A percentile compares a stretch with the other conserved stretches of the same genome.
Conservation (phyloP, 2,888 invertebrate genomes). For the Shargacucullia verbasci region DNA sequence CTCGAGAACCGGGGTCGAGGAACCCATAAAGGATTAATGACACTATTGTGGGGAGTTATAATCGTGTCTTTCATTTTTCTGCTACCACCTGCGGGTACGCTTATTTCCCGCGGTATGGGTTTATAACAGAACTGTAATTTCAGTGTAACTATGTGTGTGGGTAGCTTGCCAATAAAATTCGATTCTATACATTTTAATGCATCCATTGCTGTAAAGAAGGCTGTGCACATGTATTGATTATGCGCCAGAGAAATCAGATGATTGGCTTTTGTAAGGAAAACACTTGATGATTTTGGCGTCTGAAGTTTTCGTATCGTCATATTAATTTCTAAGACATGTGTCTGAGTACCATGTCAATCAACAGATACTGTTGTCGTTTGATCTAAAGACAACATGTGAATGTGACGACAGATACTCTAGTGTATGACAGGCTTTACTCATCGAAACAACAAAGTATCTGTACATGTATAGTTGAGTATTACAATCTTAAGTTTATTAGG, state of each 20-base stretch:
- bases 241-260: constrained; percentile 13
- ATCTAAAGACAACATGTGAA: not conserved
- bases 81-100: constrained; percentile 68
- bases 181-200: constrained; percentile 47
- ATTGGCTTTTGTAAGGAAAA: constrained; percentile 31
- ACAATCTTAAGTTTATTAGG: constrained; percentile 11
- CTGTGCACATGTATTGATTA: constrained; percentile 8
- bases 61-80: constrained; percentile 74
- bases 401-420: not conserved
- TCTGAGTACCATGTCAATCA: no score
- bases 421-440: constrained; percentile 1
- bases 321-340: no score
- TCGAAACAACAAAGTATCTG: not conserved
- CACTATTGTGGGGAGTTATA: constrained; percentile 79
- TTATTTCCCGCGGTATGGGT: constrained; percentile 48
- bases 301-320: not conserved
- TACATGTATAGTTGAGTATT: not conserved
- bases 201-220: constrained; percentile 24
- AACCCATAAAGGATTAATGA: constrained; percentile 87
- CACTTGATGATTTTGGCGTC: constrained; percentile 9
- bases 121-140: constrained; percentile 55
- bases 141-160: constrained; percentile 48
- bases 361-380: not conserved
- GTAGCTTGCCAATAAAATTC: constrained; percentile 44
- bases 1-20: constrained; percentile 76